These are phyloP conservation scores for Cryptoblepharus egeriae DNA, from an alignment of 2,797 vertebrate genomes.

Conservation along the genomic window DNA sequence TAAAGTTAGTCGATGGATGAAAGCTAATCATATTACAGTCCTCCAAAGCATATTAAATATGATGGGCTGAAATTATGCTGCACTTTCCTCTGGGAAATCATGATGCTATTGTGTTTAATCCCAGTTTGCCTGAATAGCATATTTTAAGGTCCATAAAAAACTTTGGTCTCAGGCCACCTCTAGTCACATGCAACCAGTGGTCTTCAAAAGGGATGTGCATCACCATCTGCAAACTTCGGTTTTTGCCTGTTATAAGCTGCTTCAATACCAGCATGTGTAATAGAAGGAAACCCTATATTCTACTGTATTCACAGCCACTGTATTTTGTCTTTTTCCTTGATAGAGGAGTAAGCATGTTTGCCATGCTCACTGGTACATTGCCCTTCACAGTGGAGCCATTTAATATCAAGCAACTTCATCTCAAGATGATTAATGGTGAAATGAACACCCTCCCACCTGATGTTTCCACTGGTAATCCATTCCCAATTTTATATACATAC, in stretches of 20 bases:
- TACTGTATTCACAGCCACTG: background rate
- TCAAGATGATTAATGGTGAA: conserved; percentile 87
- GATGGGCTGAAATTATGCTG: conserved; percentile 20
- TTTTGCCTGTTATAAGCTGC: background rate
- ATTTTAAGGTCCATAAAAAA: background rate
- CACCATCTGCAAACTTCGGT: background rate
- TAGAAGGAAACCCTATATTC: conserved; percentile 5
- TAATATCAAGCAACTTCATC: conserved; percentile 87
- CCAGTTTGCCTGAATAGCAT: background rate
- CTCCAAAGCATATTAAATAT: conserved; percentile 55
- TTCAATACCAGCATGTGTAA: background rate
- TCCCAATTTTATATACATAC: conserved; percentile 8
- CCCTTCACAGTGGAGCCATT: conserved; percentile 86
- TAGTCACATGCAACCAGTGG: background rate
- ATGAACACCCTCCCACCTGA: conserved; percentile 82
- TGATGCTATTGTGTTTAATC: background rate
- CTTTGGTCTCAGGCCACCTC: background rate
- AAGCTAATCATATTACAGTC: conserved; percentile 46
- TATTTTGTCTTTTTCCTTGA: conserved; percentile 45
- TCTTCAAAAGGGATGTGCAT: background rate
- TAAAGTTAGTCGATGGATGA: conserved; percentile 49
- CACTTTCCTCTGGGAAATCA: background rate
- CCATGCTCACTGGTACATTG: conserved; percentile 85
- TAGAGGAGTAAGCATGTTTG: conserved; percentile 87
- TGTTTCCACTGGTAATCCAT: conserved; percentile 82